Evolutionary conservation across 2,888 invertebrate species (phyloP).

Genomic region (Luperina nickerlii): DNA sequence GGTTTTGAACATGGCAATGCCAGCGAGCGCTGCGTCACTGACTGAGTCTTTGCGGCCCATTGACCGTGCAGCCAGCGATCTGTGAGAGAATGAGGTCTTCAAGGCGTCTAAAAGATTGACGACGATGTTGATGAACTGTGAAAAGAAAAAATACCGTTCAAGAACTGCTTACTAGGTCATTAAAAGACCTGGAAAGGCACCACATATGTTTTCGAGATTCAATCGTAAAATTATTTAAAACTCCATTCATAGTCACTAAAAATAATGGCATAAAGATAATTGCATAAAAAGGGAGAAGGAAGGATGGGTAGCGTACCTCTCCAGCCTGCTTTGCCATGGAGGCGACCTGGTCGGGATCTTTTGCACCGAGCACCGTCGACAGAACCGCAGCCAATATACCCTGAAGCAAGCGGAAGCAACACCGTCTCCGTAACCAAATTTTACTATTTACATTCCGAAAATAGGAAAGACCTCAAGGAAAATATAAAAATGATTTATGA

Average conservation of each 20-base stretch:
- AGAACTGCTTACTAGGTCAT: not conserved
- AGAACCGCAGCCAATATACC: slow-evolving; percentile 97
- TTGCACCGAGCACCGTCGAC: slow-evolving; percentile 96
- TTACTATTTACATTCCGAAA: slow-evolving; percentile 87
- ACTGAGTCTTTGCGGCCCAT: slow-evolving; percentile 96
- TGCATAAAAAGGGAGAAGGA: slow-evolving; percentile 80
- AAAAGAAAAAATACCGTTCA: slow-evolving; percentile 28
- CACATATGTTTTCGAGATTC: not conserved
- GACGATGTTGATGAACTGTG: slow-evolving; percentile 97
- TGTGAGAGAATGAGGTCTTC: slow-evolving; percentile 97
- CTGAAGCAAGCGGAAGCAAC: slow-evolving; percentile 93
- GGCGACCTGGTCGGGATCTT: slow-evolving; percentile 97
- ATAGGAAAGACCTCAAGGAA: slow-evolving; percentile 82
- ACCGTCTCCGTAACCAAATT: slow-evolving; percentile 89
- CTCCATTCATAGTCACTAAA: slow-evolving; percentile 29
- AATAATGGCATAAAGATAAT: slow-evolving; percentile 41
- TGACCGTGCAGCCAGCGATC: slow-evolving; percentile 95
- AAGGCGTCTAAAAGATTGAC: slow-evolving; percentile 97
- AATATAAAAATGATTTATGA: slow-evolving; percentile 30
- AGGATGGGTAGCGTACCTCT: slow-evolving; percentile 94
- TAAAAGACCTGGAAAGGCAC: slow-evolving; percentile 27
- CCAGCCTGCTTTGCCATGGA: slow-evolving; percentile 98
- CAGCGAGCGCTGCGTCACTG: slow-evolving; percentile 96
- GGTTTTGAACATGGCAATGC: slow-evolving; percentile 96
- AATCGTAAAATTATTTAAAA: slow-evolving; percentile 8